Base-by-base conservation (phyloP, 2,888 invertebrate species). In the Tromatobia lineatoria region DNA sequence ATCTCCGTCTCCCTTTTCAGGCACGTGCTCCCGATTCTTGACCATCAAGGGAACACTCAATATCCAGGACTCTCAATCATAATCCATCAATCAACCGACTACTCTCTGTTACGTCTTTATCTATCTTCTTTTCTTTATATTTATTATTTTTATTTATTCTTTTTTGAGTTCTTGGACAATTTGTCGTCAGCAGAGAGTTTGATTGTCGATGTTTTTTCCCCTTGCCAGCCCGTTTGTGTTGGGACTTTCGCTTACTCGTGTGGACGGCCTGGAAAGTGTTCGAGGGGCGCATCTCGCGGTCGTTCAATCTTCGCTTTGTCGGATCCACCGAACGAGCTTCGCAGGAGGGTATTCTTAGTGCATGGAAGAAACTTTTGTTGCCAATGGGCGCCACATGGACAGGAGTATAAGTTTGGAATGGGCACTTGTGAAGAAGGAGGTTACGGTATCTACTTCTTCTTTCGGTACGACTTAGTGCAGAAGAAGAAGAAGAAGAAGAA, bases 1-100 rank as follows among this genome's bases (percentile, higher is more conserved):
- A 82, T 78, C 73, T 69, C 42, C 61, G 67, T 78, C 57, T 47
- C 74, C 18, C 20, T 75, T 64, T 38, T 34, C 52, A 47, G 73
- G 66, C 80, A 76, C 77, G 77, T 73, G 80, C 69, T 59, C 79
- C 10, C 29, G 45, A 38, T 77, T 77, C 45, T 59, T 59, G 69
- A 69, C 76, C 76, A 47, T 13, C 74, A n/a, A 42, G 57, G 47
- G 50, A 18, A 59, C 20, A 42, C 69, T 50, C 52, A 50, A 23
- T 42, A 67, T 83, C 64, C 50, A 59, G 73, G 57, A 59, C 69
- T 45, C 45, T 82, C 74, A 38, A 64, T 79, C 78, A 79, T 79
- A 79, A 79, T 79, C 78, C 78, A 79, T 79, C 78, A 71, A 71
- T 79, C 78, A 54, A 42, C 61, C 78, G 64, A 64, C 77, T 50